Evolutionary conservation across 1,140 invertebrate genomes (phyloP), one percentile per base, ranked within the genome.

Genomic region (Hydropsyche tenuis): DNA sequence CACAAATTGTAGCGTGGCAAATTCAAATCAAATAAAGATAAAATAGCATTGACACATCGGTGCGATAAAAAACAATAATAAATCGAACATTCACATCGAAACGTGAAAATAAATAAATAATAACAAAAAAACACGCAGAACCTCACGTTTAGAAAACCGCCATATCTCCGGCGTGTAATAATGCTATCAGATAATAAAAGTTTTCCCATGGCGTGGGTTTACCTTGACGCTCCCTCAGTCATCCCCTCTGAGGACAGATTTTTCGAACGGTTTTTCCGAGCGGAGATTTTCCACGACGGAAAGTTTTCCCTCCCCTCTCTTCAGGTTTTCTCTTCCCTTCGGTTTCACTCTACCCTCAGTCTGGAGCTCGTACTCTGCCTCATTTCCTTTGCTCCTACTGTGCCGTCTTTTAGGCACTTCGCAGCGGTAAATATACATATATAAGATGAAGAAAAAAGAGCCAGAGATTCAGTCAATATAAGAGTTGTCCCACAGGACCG

Each of bases 151-250:
- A 37, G 30, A 37, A 37, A 37, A 37, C 30, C 30, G 48, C 48
- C 20, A 20, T 53, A 53, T 53, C 48, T 53, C 48, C 48, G 20
- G 16, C 20, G 48, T 53, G n/a, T 53, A 37, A 63, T 63, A 63
- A 30, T 37, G 23, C 60, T 37, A 63, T 37, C 27, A 63, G 60
- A 63, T 63, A 63, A 63, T 63, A 63, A 63, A 63, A 63, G 60
- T 63, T 63, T 63, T 53, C 48, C 20, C 48, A 22, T 22, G 25
- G 27, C 14, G 7, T 63, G 11, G 46, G 25, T 25, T 63, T 63
- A 63, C 60, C n/a, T 63, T 18, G 16, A 25, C 60, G 23, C n/a
- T n/a, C 23, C 12, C 20, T 22, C 53, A 60, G 53, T 46, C 53
- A 60, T 22, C 30, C 60, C 60, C 60, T 63, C 23, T 11, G 60